Evolutionary conservation across 2,113 vertebrate species (phyloP).

Genomic region (Pristiophorus japonicus): DNA sequence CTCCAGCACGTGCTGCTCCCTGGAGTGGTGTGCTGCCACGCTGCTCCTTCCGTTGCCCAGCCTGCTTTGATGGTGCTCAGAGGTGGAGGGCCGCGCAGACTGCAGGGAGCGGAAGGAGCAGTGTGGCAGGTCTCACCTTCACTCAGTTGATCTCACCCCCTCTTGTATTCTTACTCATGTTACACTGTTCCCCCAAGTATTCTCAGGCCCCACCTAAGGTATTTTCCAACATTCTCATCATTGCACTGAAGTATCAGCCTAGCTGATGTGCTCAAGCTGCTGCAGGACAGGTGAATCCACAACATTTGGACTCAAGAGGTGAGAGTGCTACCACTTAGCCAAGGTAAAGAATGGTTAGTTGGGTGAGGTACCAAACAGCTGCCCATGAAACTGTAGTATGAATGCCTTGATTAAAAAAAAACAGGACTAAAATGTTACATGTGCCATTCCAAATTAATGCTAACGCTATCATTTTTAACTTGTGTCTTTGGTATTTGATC

Average conservation of each 20-base stretch:
- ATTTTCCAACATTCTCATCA: background rate
- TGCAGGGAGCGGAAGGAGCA: too few species aligned
- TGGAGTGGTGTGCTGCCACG: too few species aligned
- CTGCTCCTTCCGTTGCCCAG: too few species aligned
- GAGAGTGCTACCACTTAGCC: background rate
- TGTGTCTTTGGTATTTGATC: background rate
- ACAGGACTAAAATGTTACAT: background rate
- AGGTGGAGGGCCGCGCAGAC: too few species aligned
- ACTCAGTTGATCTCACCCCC: background rate
- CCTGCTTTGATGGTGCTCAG: too few species aligned
- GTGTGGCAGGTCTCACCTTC: background rate
- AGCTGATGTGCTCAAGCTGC: background rate
- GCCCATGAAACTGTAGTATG: background rate
- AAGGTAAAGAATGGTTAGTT: background rate
- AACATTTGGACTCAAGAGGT: background rate
- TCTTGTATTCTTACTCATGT: background rate
- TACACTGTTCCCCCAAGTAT: background rate
- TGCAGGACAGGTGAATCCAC: background rate
- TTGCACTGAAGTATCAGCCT: background rate
- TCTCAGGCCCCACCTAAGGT: background rate
- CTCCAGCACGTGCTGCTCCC: too few species aligned
- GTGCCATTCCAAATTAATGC: background rate
- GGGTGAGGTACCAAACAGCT: background rate
- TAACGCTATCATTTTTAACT: background rate
- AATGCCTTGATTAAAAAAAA: background rate